Evolutionary conservation across 2,888 invertebrate species (phyloP).

Genomic region (Keiferia lycopersicella): DNA sequence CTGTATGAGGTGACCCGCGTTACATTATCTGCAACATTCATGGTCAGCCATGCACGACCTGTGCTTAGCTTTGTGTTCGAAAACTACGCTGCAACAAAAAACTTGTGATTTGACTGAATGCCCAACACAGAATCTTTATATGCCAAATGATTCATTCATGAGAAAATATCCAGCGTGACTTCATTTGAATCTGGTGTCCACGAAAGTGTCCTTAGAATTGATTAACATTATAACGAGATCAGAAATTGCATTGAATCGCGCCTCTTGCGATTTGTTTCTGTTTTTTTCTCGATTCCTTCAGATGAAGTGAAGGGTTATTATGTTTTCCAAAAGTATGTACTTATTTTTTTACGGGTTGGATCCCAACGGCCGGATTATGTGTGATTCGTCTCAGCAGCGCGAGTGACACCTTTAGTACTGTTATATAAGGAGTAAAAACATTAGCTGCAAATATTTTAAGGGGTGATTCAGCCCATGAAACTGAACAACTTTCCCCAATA

Average conservation of each 20-base stretch:
- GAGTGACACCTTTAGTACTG: too few relatives aligned
- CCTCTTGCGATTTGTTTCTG: too few relatives aligned
- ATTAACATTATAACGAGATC: not conserved
- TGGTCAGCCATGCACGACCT: not conserved
- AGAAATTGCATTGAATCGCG: not conserved
- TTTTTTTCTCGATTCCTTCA: too few relatives aligned
- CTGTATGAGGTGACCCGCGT: not conserved
- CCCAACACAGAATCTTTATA: constrained; percentile 8
- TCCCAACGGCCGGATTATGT: too few relatives aligned
- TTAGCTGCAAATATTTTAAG: too few relatives aligned
- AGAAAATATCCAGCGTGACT: not conserved
- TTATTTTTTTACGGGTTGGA: too few relatives aligned
- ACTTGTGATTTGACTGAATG: not conserved
- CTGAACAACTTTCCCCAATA: too few relatives aligned
- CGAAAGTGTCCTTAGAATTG: not conserved
- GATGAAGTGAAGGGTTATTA: too few relatives aligned
- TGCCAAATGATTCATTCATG: constrained; percentile 26
- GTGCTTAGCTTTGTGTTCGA: not conserved
- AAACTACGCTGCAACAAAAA: not conserved
- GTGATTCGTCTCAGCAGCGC: too few relatives aligned
- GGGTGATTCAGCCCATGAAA: too few relatives aligned
- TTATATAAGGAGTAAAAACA: too few relatives aligned
- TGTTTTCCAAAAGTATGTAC: too few relatives aligned
- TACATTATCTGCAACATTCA: not conserved
- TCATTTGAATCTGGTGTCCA: constrained; percentile 12